These are phyloP conservation scores for Lamprologus ornatipinnis DNA, from an alignment of 2,113 vertebrate species.

Conservation along the genomic window DNA sequence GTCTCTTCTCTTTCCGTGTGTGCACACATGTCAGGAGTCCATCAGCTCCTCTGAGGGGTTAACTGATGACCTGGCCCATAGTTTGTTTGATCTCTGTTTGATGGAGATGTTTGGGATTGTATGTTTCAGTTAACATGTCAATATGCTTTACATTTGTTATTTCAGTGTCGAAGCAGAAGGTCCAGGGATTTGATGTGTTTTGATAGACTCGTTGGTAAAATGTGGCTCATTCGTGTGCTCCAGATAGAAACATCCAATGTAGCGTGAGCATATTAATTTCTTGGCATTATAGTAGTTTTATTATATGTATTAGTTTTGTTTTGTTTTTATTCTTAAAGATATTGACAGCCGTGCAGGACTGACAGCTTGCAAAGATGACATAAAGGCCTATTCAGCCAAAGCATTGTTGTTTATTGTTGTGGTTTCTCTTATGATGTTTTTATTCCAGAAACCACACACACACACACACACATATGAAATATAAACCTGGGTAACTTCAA, in stretches of 20 bases:
- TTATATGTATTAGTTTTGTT: not conserved
- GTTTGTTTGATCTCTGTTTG: not conserved
- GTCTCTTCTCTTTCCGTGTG: not conserved
- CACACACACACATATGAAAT: fast-evolving
- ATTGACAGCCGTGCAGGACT: fast-evolving
- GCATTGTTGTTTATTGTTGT: not conserved
- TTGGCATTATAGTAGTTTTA: not conserved
- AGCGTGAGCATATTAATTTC: not conserved
- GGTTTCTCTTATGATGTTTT: not conserved
- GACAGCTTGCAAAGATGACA: not conserved
- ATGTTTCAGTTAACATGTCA: not conserved
- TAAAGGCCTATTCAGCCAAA: not conserved
- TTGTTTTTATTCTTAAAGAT: not conserved
- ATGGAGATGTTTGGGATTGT: not conserved
- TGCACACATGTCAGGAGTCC: not conserved
- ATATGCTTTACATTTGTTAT: not conserved
- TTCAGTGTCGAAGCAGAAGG: not conserved
- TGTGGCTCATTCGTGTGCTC: not conserved
- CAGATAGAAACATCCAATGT: not conserved
- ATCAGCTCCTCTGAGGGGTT: not conserved
- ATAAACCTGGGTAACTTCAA: not conserved
- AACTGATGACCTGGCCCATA: fast-evolving
- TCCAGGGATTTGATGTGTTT: not conserved
- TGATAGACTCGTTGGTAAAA: not conserved
- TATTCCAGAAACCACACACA: not conserved